Evolutionary conservation across 2,888 invertebrate species (phyloP), one percentile per base, ranked within the genome.

Genomic region (Dynastes grantii): DNA sequence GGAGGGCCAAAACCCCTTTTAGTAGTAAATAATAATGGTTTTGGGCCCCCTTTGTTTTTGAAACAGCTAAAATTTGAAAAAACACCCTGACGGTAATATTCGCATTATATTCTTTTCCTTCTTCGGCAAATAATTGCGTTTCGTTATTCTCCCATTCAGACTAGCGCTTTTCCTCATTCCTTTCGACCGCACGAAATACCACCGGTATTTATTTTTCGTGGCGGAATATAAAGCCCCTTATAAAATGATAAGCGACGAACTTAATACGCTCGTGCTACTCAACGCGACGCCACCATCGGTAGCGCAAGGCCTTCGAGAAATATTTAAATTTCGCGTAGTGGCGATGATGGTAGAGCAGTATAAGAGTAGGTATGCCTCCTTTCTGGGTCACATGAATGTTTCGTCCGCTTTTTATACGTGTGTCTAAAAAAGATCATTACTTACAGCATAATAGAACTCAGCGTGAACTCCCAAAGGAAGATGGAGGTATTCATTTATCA

Each of bases 401-500:
- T 55, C 76, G 64, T 64, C 65, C 61, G 45, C 68, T 67, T 76
- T 76, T 76, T 68, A 37, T 37, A 65, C 65, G 64, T 65, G 55
- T 68, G 67, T 65, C 76, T 77, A 78, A 78, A 78, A 79, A 76
- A 79, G 78, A 81, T 81, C 81, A 81, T 81, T 81, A 81, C 81
- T 81, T 82, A 82, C 79, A 68, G 80, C 79, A 82, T 80, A 82
- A 82, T 80, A 76, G 80, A 79, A 67, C 68, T 58, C 71, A 79
- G 82, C 80, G 80, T 81, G 81, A 81, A 78, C 79, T 80, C 78
- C 80, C 79, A 64, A 77, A 78, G 81, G 80, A 40, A 81, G 79
- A 82, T 81, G 77, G 80, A 81, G 81, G 81, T 78, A 80, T 81
- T 81, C 82, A 81, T 81, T 81, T 81, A 79, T 81, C 79, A 81